Conservation (phyloP, 64 coral and sea anemone genomes). For the Stichodactyla helianthus region DNA sequence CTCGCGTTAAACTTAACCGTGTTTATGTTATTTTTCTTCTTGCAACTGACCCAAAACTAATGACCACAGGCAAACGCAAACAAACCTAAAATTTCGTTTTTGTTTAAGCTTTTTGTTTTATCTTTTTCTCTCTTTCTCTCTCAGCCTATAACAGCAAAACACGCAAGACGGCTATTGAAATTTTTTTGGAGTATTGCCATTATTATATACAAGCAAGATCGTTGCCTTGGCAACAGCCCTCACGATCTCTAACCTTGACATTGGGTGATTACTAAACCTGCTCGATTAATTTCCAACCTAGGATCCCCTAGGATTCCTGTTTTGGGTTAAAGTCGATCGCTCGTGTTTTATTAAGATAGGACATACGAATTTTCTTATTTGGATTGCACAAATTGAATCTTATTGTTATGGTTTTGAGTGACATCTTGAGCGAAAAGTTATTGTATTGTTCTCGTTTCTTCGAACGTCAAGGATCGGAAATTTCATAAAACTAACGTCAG, state of each 20-base stretch:
- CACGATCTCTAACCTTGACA: conserved; percentile 4
- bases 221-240: neutral
- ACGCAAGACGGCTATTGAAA: neutral
- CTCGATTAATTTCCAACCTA: neutral
- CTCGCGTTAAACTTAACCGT: neutral
- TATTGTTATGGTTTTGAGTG: conserved; percentile 2
- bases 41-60: neutral
- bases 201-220: conserved; percentile 8
- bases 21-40: neutral
- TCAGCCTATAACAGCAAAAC: neutral
- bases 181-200: conserved; percentile 21
- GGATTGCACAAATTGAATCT: neutral
- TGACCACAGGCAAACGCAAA: neutral
- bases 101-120: conserved; percentile 26
- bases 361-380: neutral
- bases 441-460: neutral
- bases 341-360: neutral
- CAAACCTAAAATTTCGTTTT: neutral
- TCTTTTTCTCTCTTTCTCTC: neutral
- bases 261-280: neutral
- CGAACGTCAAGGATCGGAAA: neutral
- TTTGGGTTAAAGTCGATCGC: neutral
- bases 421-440: neutral
- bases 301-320: neutral
- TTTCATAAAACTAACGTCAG: conserved; percentile 3